Base-by-base conservation (phyloP, 2,888 invertebrate species). In the Apomyelois bistriatella region DNA sequence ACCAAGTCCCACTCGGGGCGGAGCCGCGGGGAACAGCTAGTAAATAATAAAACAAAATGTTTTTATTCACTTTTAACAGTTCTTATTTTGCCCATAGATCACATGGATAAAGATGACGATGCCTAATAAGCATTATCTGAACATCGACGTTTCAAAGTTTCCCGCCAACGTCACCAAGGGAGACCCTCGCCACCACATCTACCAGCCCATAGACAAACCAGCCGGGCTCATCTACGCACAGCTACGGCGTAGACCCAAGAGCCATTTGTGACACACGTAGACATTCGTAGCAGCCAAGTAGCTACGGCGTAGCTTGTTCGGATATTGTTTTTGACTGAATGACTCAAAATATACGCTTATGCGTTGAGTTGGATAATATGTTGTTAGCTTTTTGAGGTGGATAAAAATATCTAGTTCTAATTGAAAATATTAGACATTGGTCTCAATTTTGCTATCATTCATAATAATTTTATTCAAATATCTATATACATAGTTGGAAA, bases 111-210 rank as follows among this genome's bases (percentile, higher is more conserved):
- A 93, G 62, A 95, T 95, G 93, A 91, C 92, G 56, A 94, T 96
- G 93, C 96, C 96, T 0, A 96, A 96, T 79, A 95, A 95, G 66
- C 96, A 96, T 73, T 96, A 96, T 74, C 92, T 94, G 65, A 93
- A 92, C 62, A 92, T 95, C 41, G 95, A 96, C 72, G 92, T 95
- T 67, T 93, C 93, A 6, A 94, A 94, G 65, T 95, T 96, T 80
- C 93, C 94, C 17, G 88, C 90, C 1, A 87, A 92, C 48, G 88
- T 94, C 12, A 92, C 92, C 10, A 92, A 93, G 15, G 92, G 92
- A 0, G 92, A 93, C 17, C 94, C 94, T 47, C 72, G 80, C 0
- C 92, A 93, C 61, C 94, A 94, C 65, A 95, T 95, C 37, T 95
- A 94, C 70, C 91, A 94, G 52, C 95, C 95, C 0, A 91, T 93